Percentiles rank a stretch among this genome's conserved stretches.
Evolutionary conservation across 2,888 invertebrate species (phyloP).

Genomic region (Cactoblastis cactorum): DNA sequence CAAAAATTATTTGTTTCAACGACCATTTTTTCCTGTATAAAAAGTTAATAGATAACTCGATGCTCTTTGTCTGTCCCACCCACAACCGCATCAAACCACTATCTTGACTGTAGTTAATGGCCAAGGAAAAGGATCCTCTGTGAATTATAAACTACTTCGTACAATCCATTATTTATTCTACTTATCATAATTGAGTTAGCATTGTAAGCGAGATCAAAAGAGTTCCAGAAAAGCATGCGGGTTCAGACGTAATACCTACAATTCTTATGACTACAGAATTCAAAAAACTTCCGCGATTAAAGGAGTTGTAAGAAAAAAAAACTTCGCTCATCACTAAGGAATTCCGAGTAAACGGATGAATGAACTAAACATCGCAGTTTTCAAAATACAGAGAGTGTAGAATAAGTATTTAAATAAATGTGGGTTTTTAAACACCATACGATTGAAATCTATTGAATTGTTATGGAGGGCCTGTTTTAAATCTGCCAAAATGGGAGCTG

Average conservation of each 20-base stretch:
- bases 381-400: neutral
- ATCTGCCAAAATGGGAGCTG: too few relatives aligned
- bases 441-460: too few relatives aligned
- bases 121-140: neutral
- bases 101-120: neutral
- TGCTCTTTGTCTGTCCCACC: neutral
- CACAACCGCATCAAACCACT: neutral
- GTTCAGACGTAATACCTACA: constrained; percentile 11
- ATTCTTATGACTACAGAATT: constrained; percentile 3
- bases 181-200: constrained; percentile 4
- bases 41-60: neutral
- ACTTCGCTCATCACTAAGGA: constrained; percentile 62
- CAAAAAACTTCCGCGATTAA: constrained; percentile 61
- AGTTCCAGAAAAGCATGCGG: constrained; percentile 9
- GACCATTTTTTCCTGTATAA: too few relatives aligned
- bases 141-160: constrained; percentile 3
- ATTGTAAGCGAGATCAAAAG: neutral
- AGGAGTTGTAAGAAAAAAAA: constrained; percentile 62
- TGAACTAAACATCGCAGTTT: constrained; percentile 63
- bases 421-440: too few relatives aligned
- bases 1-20: too few relatives aligned
- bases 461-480: too few relatives aligned
- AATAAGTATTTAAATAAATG: neutral
- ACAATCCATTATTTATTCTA: constrained; percentile 2
- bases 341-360: constrained; percentile 58